phyloP scores from a whole-genome alignment of 2,113 vertebrate genomes.

The Ailuropoda melanoleuca region DNA sequence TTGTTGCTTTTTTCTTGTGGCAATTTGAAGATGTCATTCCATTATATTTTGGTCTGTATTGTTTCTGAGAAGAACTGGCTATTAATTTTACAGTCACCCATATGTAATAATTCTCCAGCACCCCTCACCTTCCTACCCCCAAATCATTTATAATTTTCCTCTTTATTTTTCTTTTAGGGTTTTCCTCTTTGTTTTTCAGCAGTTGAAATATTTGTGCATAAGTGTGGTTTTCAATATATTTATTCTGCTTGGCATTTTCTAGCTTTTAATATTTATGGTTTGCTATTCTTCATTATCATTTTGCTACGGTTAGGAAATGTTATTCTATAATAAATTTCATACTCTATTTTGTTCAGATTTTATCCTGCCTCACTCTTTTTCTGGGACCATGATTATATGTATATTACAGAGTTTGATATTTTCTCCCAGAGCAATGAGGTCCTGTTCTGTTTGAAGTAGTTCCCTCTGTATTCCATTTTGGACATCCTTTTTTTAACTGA shows the following conservation, averaged over 20 bases:
- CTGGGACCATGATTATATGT: neutral
- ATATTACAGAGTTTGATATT: neutral
- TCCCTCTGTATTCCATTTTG: neutral
- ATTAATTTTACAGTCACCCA: neutral
- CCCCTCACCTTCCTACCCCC: neutral
- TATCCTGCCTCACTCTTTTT: neutral
- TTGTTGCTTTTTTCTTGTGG: neutral
- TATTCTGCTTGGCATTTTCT: neutral
- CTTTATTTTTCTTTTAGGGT: conserved; percentile 24
- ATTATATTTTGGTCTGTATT: neutral
- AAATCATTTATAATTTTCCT: neutral
- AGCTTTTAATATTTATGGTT: neutral
- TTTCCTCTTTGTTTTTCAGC: neutral
- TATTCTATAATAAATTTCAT: neutral
- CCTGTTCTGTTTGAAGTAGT: neutral
- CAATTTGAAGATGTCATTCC: neutral
- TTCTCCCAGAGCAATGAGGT: neutral
- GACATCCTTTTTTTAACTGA: neutral
- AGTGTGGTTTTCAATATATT: neutral
- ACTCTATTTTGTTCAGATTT: conserved; percentile 14
- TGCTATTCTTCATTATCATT: conserved; percentile 40
- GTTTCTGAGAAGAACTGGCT: conserved; percentile 9
- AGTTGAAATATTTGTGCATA: neutral
- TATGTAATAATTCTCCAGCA: neutral
- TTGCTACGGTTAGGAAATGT: neutral